Evolutionary conservation across 2,113 vertebrate genomes (phyloP).

Genomic region (Mustela nigripes): DNA sequence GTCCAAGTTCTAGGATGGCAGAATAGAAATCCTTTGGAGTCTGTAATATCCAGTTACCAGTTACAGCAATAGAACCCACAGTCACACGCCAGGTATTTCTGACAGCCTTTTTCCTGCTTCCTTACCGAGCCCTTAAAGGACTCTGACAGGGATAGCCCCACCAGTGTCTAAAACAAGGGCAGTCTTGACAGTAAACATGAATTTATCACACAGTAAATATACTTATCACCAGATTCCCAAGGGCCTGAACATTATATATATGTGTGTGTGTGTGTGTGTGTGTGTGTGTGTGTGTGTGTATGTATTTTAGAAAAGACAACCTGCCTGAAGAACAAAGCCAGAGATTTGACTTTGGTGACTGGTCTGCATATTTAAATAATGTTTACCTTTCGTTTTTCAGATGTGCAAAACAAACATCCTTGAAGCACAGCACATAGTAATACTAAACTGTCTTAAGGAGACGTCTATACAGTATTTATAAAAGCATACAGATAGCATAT

Average conservation of each 20-base stretch:
- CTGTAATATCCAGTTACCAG: slow-evolving; percentile 26
- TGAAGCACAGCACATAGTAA: not conserved
- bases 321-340: slow-evolving; percentile 13
- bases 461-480: not conserved
- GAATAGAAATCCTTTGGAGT: not conserved
- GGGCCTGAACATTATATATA: not conserved
- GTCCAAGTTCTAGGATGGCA: not conserved
- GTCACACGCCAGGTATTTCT: slow-evolving; percentile 52
- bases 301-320: not conserved
- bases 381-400: slow-evolving; percentile 27
- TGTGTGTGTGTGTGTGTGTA: too few species aligned
- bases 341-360: not conserved
- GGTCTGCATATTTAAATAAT: not conserved
- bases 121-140: slow-evolving; percentile 39
- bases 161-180: not conserved
- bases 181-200: not conserved
- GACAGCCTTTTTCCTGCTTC: slow-evolving; percentile 40
- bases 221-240: not conserved
- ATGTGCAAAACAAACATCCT: not conserved
- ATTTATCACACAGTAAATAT: not conserved
- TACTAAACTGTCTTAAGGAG: not conserved
- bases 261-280: too few species aligned
- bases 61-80: slow-evolving; percentile 23
- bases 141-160: not conserved
- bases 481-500: not conserved